Conservation (phyloP, 2,888 invertebrate genomes). For the Lasioglossum oenotherae region DNA sequence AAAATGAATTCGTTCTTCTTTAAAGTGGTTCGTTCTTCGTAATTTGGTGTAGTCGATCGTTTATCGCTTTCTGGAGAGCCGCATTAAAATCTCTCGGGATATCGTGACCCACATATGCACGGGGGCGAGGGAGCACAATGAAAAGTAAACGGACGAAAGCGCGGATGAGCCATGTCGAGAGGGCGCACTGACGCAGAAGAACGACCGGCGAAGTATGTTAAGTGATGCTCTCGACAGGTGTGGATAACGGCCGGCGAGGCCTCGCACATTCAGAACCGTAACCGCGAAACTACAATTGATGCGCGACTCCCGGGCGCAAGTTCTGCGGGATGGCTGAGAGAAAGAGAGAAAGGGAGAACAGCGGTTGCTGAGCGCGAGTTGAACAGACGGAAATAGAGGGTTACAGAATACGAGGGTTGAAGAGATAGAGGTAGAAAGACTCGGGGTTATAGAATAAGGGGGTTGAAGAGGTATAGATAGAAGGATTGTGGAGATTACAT, state of each 20-base stretch:
- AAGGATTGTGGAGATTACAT: too few species aligned
- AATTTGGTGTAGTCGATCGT: neutral
- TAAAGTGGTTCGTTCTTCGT: too few species aligned
- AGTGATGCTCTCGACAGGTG: constrained; percentile 70
- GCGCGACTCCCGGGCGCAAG: constrained; percentile 27
- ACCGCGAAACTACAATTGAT: constrained; percentile 55
- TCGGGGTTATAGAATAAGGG: too few species aligned
- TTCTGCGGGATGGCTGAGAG: neutral
- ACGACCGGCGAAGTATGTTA: constrained; percentile 73
- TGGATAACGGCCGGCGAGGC: constrained; percentile 65
- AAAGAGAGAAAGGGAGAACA: neutral
- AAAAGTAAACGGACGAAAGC: constrained; percentile 62
- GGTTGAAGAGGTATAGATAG: too few species aligned
- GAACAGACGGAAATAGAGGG: neutral
- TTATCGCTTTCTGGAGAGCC: too few species aligned
- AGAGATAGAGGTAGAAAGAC: too few species aligned
- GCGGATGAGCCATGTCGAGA: constrained; percentile 56
- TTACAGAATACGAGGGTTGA: too few species aligned
- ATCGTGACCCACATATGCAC: constrained; percentile 45
- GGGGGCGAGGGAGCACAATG: constrained; percentile 26
- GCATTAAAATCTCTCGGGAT: constrained; percentile 5
- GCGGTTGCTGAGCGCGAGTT: neutral
- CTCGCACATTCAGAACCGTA: constrained; percentile 43
- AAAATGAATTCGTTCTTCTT: neutral
- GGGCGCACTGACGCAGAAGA: constrained; percentile 62